Evolutionary conservation across 2,113 vertebrate genomes (phyloP), one percentile per base, ranked within the genome.

Genomic region (Typhlomys cinereus): DNA sequence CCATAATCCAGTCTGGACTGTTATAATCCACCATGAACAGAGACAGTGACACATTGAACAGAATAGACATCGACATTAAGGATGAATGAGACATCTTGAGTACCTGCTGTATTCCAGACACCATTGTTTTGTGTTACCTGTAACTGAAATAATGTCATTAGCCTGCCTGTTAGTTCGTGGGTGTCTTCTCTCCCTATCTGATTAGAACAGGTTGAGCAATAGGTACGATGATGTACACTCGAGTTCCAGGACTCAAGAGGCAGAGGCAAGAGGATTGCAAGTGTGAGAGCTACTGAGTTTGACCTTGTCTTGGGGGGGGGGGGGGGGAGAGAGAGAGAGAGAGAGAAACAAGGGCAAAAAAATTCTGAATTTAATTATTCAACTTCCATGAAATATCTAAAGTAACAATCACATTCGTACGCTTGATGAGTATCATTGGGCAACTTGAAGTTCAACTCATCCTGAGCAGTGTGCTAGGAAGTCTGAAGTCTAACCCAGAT

Each of bases 21-120:
- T 71, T 90, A 46, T 59, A 91, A 67, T 76, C 76, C 25, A 59
- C n/a, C 27, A 87, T 62, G 90, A 92, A 14, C 29, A 69, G 91
- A 89, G 14, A 52, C 46, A 82, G 36, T 34, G 52, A 76, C 31
- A 75, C n/a, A 18, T 46, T 90, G 41, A 89, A 50, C 46, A 78
- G 29, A 64, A 46, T 6, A 52, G 31, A 39, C 52, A 41, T 25
- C 46, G 44, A 0, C 17, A 17, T 89, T 82, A 70, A 46, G 13
- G 3, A 48, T 57, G 39, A 62, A 82, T 54, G 88, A 67, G 61
- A 66, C 2, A 25, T 71, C 36, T n/a, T 70, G 46, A 88, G 25
- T 4, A 27, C 34, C 18, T n/a, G 76, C 48, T 61, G 4, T 57
- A n/a, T 73, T 88, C 48, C 69, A 54, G 78, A 12, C 67, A 25